Base-by-base conservation (phyloP, 2,113 vertebrate genomes). In the Lepidothrix coronata region DNA sequence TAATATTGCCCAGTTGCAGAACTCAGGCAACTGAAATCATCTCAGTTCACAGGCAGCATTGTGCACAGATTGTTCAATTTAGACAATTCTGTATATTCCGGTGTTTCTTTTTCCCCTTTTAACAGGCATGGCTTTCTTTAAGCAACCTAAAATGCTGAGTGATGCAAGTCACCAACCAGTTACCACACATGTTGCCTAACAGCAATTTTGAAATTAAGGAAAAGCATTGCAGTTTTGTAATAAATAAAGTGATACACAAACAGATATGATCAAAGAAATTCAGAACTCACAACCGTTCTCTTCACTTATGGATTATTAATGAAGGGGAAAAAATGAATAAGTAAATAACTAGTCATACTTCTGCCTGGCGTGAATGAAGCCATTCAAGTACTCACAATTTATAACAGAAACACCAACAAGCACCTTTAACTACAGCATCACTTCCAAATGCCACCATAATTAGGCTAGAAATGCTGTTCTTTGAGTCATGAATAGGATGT, bases 401-500 rank as follows among this genome's bases (percentile, higher is more conserved):
- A 66, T 80, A 95, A 91, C 2, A 78, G 61, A 83, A 97, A 95
- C 48, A 71, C 61, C 91, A 74, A 67, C 52, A 77, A 85, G 55
- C 61, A 89, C 92, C 85, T 92, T 94, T 83, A 79, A 92, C 93
- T 93, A 70, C 68, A 85, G 71, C 44, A 85, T 30, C 82, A 74
- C 89, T 87, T 88, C 79, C 83, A 91, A 93, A 66, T 58, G 58
- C 58, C 54, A 52, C 75, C 79, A 78, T 91, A 95, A 96, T 93
- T 85, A 95, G 78, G 84, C 92, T n/a, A 83, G 90, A 94, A 97
- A 91, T 75, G 72, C 58, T 96, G 67, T 88, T 82, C 82, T 97
- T 96, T 78, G 33, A 95, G 85, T 92, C 92, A 92, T 67, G 74
- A 96, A 94, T 85, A 91, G 95, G 96, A 96, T 92, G 89, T 44